phyloP scores from a whole-genome alignment of 2,113 vertebrate species.

The Paedocypris sp. region DNA sequence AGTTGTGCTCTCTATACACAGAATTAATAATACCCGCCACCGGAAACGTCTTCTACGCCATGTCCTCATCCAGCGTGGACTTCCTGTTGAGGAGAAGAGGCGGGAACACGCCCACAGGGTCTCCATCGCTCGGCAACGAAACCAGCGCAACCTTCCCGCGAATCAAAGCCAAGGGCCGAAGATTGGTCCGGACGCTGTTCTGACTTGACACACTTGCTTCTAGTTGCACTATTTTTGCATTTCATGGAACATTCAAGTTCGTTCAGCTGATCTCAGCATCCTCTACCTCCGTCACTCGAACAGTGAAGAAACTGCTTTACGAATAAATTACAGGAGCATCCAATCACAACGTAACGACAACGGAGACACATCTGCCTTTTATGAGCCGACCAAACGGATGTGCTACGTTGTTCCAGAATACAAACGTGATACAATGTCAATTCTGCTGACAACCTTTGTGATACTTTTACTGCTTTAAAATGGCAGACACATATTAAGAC shows the following conservation, averaged over 20 bases:
- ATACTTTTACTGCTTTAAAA: too few relatives aligned
- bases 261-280: background rate
- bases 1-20: too few relatives aligned
- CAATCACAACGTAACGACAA: background rate
- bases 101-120: slow-evolving; percentile 44
- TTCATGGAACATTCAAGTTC: slow-evolving; percentile 9
- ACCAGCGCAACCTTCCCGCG: slow-evolving; percentile 76
- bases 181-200: slow-evolving; percentile 65
- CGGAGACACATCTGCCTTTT: too few relatives aligned
- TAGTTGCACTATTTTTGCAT: slow-evolving; percentile 18
- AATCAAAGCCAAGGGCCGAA: slow-evolving; percentile 76
- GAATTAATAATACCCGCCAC: slow-evolving; percentile 74
- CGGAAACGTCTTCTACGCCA: slow-evolving; percentile 84
- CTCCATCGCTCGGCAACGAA: slow-evolving; percentile 49
- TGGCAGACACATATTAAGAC: too few relatives aligned
- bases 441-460: too few relatives aligned
- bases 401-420: too few relatives aligned
- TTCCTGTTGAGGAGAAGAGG: slow-evolving; percentile 68
- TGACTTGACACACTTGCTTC: slow-evolving; percentile 34
- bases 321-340: background rate
- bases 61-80: slow-evolving; percentile 75
- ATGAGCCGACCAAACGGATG: too few relatives aligned
- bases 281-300: slow-evolving; percentile 14
- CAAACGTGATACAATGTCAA: too few relatives aligned
- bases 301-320: background rate